Base-by-base conservation (phyloP, 2,888 invertebrate genomes). In the Resseliella maxima region DNA sequence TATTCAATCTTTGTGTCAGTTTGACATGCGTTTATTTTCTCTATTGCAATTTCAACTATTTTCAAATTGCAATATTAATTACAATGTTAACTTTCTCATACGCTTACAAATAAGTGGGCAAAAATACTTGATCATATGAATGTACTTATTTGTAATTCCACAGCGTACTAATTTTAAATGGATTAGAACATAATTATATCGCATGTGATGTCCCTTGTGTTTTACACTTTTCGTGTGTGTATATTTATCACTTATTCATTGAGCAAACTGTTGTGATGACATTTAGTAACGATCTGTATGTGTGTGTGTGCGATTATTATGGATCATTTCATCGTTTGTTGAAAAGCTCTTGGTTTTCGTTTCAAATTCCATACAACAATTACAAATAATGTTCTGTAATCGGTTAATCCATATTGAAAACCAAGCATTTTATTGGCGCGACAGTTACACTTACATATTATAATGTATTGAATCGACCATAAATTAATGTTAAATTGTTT, bases 401-500 rank as follows among this genome's bases (percentile, higher is more conserved):
- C 72, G 46, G 8, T 41, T 72, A 72, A 72, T 72, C 72, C 31
- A 31, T 31, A 27, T 72, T 72, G 72, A 72, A 72, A 72, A 72
- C 72, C 35, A 31, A 31, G 31, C 15, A 35, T 72, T 72, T 72
- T 15, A 72, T 27, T 72, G 72, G 72, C 10, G 3, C 24, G 59
- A 24, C 59, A 59, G 24, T 59, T 59, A 24, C 59, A 24, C 3
- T 59, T 59, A 10, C 24, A 3, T 8, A 31, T 8, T 12, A 5
- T 18, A 31, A 3, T 10, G n/a, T 12, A 72, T 72, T 24, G 27
- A 59, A 27, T 59, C 21, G 59, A 59, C 59, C 21, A 24, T 72
- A 72, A n/a, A 72, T 72, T 72, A 72, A 72, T 31, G 72, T 31
- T 31, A 72, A 72, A 72, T 72, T 72, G 35, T 72, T 72, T 72